Evolutionary conservation across 2,888 invertebrate genomes (phyloP).

Genomic region (Candidula unifasciata): DNA sequence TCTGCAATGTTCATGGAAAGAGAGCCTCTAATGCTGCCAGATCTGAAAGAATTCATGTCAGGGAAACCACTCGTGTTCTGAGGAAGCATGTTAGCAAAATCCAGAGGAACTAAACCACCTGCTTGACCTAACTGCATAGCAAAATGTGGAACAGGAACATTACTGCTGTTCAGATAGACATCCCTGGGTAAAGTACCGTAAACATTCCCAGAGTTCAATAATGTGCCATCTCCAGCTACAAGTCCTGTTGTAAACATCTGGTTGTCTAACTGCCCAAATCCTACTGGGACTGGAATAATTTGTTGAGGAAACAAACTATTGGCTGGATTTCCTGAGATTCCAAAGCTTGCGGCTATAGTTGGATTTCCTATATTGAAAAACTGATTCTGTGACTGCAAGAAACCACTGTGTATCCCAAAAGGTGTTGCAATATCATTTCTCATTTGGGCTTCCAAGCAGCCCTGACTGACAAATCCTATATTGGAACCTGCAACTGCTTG

Average conservation of each 20-base stretch:
- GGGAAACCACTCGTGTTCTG: neutral
- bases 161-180: neutral
- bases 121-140: neutral
- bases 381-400: slow-evolving; percentile 25
- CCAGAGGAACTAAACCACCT: neutral
- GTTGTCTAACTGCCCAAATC: slow-evolving; percentile 18
- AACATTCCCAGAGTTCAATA: slow-evolving; percentile 16
- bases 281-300: slow-evolving; percentile 7
- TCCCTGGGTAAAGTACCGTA: slow-evolving; percentile 10
- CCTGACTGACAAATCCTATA: slow-evolving; percentile 5
- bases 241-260: neutral
- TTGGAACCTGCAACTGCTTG: neutral
- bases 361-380: slow-evolving; percentile 26
- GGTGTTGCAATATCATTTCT: neutral
- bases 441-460: slow-evolving; percentile 12
- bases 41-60: neutral
- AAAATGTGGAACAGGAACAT: slow-evolving; percentile 2
- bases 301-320: neutral
- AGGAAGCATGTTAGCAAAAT: slow-evolving; percentile 8
- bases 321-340: slow-evolving; percentile 7
- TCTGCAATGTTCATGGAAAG: neutral
- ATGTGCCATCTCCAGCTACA: neutral
- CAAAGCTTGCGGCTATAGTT: neutral
- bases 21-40: neutral
- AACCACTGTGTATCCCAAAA: neutral